Base-by-base conservation (phyloP, 2,113 vertebrate species). In the Corythaeola cristata region DNA sequence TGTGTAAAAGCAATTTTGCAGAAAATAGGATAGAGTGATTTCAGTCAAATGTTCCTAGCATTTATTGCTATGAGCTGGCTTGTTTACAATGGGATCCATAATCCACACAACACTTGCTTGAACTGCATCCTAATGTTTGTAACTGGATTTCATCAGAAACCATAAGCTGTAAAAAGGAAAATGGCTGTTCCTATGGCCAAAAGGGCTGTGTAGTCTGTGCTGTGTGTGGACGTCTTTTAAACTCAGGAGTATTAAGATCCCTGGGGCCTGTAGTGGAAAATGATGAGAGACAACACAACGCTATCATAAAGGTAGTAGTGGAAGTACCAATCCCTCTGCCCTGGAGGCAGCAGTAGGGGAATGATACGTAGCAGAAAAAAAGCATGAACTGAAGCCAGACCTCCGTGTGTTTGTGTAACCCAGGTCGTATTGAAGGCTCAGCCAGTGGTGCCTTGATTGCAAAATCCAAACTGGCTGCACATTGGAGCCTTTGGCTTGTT, bases 21-120 rank as follows among this genome's bases (percentile, higher is more conserved):
- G 97, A 96, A 97, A 97, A 97, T 85, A 86, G 81, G 69, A 93
- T 94, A 83, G 88, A 89, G 76, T 79, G 91, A 92, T 94, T 88
- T 82, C 77, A 72, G 68, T 79, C 75, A 84, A 95, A 87, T 73
- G 49, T 79, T 92, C 77, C 52, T 74, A 92, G 90, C 53, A 81
- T 94, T 90, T 93, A 72, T 85, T 95, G 84, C 92, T 85, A 52
- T 35, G 87, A 89, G 49, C 89, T 93, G 90, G 59, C 82, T 92
- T 96, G 95, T 96, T 97, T 96, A 97, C 96, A 97, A 78, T 69
- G 78, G 73, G 71, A 94, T 95, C 79, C 68, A 41, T 92, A 95
- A 97, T 87, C 95, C 93, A 89, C 76, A 72, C 77, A 88, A 66
- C 62, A 92, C 81, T 93, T 21, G 19, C 88, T 47, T 96, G 92